A percentile compares a stretch with the other conserved stretches of the same genome.
phyloP scores from a whole-genome alignment of 2,888 invertebrate genomes.

The Pharmacophagus antenor region DNA sequence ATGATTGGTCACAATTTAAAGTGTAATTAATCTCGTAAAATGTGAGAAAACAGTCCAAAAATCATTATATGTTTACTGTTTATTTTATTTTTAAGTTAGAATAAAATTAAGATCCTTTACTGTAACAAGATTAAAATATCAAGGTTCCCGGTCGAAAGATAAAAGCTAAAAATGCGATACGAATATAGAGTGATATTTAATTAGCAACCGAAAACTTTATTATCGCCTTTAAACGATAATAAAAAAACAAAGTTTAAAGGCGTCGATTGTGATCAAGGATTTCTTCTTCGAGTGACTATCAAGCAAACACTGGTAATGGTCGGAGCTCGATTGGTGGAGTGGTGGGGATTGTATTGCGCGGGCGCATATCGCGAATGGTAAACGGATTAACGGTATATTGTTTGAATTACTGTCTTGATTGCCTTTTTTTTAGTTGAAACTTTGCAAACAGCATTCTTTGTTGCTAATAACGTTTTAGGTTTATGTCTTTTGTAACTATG shows the following conservation, averaged over 20 bases:
- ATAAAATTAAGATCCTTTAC: background rate
- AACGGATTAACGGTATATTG: slow-evolving; percentile 58
- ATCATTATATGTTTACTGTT: background rate
- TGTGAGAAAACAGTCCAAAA: background rate
- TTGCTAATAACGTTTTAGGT: background rate
- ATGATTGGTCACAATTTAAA: too few relatives aligned
- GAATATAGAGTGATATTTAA: slow-evolving; percentile 12
- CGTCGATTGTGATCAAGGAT: slow-evolving; percentile 17
- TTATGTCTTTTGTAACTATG: background rate
- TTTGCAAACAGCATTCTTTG: slow-evolving; percentile 24
- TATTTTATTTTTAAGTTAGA: background rate
- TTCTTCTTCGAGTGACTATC: slow-evolving; percentile 35
- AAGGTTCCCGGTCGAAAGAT: background rate
- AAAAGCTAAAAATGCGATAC: background rate
- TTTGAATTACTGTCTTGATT: slow-evolving; percentile 42
- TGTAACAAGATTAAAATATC: slow-evolving; percentile 8
- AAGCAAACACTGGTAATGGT: slow-evolving; percentile 40
- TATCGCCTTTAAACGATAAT: background rate
- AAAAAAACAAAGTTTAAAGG: slow-evolving; percentile 9
- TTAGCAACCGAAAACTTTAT: slow-evolving; percentile 9
- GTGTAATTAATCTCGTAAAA: too few relatives aligned
- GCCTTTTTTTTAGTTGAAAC: slow-evolving; percentile 30
- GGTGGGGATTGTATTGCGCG: slow-evolving; percentile 46
- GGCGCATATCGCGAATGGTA: slow-evolving; percentile 58
- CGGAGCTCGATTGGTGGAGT: slow-evolving; percentile 44